Evolutionary conservation across 2,888 invertebrate genomes (phyloP), one percentile per base, ranked within the genome.

Genomic region (Clivina fossor): DNA sequence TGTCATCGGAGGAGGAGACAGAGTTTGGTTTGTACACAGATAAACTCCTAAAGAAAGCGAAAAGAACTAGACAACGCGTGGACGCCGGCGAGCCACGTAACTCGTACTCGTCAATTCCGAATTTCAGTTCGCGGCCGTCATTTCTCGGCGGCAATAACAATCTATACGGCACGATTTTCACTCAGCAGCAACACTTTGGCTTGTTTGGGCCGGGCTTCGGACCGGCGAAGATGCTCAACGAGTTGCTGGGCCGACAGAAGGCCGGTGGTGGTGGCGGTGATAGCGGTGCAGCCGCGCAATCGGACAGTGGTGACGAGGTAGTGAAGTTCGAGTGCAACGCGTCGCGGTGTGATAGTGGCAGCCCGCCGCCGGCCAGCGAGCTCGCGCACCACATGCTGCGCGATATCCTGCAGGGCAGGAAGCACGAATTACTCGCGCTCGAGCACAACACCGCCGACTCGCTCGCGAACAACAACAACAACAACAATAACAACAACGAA

Each of bases 1-100:
- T 91, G 91, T 91, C 90, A 91, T 90, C 90, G 87, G 91, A 90
- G 87, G 91, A 91, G 89, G 90, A 91, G 87, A 88, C 88, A 83
- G 89, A 74, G 83, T 89, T 88, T 85, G 90, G 89, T 84, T 89
- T 90, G 88, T 90, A 87, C 84, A 88, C 88, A 86, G 90, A 88
- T 84, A 87, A 86, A 80, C 86, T 88, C 81, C 84, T 90, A 83
- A 90, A 90, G 88, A 89, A 90, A 84, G 85, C 87, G 79, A 92
- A 91, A 81, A 88, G 92, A 79, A 90, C 89, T 81, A 86, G 93
- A 84, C 92, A 93, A 85, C 88, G 92, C 80, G 93, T 92, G 81
- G 92, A 93, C 89, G 93, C 92, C 82, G 92, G 93, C 72, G 92
- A 93, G 82, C 89, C 90, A 78, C 87, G 92, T 79, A 93, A 92